phyloP scores from a whole-genome alignment of 1,140 invertebrate species.

The Laupala kohalensis region DNA sequence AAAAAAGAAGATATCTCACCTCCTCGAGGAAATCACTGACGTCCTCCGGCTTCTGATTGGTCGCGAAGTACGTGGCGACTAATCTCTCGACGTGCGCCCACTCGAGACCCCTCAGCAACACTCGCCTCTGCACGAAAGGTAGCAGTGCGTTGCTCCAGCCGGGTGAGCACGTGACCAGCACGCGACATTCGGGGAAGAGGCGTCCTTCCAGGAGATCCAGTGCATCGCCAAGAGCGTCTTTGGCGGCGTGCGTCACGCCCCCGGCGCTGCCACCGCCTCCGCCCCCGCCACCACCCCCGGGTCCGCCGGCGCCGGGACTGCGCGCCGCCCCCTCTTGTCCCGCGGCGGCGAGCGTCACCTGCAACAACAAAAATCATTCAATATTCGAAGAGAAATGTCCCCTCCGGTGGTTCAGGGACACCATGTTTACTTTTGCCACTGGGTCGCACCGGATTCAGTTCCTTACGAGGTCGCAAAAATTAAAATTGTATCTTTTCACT shows the following conservation, averaged over 20 bases:
- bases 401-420: too few species aligned
- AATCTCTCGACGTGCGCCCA: conserved; percentile 37
- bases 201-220: conserved; percentile 32
- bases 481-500: too few species aligned
- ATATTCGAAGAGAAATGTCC: too few species aligned
- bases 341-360: conserved; percentile 13
- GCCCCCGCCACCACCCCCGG: conserved; percentile 7
- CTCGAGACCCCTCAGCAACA: conserved; percentile 35
- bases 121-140: conserved; percentile 30
- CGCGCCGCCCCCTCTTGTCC: neutral
- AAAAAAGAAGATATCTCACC: neutral
- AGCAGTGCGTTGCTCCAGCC: conserved; percentile 25
- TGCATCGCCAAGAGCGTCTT: conserved; percentile 31
- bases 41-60: conserved; percentile 27
- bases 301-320: conserved; percentile 13
- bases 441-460: too few species aligned
- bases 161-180: conserved; percentile 37
- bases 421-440: too few species aligned
- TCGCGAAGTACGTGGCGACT: conserved; percentile 33
- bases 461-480: too few species aligned
- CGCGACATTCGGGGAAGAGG: conserved; percentile 37
- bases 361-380: neutral
- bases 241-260: conserved; percentile 18
- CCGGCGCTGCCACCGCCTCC: neutral
- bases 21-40: conserved; percentile 17